Evolutionary conservation across 2,113 vertebrate genomes (phyloP).

Genomic region (Macroglossus sobrinus): DNA sequence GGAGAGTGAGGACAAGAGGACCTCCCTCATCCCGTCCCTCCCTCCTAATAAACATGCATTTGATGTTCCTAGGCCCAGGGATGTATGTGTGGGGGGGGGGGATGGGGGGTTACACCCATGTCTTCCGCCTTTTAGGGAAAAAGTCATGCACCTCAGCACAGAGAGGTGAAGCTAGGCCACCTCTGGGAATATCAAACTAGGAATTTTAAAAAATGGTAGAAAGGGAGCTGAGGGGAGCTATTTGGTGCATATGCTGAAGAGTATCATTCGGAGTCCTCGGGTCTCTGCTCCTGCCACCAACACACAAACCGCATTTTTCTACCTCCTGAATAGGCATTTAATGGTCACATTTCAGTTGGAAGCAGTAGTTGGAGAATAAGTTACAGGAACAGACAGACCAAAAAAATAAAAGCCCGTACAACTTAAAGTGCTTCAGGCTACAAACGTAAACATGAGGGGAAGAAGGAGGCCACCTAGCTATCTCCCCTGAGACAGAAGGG

Average conservation of each 20-base stretch:
- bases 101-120: background rate
- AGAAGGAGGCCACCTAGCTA: constrained; percentile 44
- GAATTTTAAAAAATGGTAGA: background rate
- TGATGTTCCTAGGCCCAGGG: background rate
- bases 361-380: constrained; percentile 66
- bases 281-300: background rate
- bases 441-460: constrained; percentile 65
- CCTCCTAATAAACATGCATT: constrained; percentile 61
- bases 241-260: background rate
- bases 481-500: constrained; percentile 50
- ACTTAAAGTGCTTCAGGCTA: constrained; percentile 77
- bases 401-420: constrained; percentile 5
- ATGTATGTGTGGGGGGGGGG: background rate
- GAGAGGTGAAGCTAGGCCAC: background rate
- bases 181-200: background rate
- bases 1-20: background rate
- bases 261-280: background rate
- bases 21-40: background rate
- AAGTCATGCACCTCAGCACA: background rate
- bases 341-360: constrained; percentile 69
- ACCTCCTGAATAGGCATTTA: constrained; percentile 69
- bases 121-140: background rate
- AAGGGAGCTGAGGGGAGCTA: background rate
- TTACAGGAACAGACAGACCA: constrained; percentile 59
- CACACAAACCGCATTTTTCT: constrained; percentile 32